phyloP scores from a whole-genome alignment of 2,797 vertebrate species.

The Margarornis squamiger region DNA sequence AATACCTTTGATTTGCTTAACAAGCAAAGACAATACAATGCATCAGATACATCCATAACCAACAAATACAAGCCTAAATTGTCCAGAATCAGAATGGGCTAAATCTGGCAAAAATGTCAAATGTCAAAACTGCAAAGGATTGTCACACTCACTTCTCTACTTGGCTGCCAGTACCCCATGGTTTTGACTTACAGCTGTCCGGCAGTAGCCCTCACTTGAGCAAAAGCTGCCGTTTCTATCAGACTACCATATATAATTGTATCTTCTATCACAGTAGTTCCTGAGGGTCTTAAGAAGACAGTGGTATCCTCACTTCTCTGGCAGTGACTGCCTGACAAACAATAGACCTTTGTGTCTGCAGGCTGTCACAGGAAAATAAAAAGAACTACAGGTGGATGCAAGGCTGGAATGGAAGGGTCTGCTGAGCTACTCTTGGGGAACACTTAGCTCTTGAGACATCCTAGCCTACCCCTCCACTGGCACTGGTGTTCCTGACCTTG shows the following conservation, averaged over 20 bases:
- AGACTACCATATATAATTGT: not conserved
- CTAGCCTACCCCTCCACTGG: not conserved
- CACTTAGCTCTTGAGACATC: not conserved
- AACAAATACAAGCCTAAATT: not conserved
- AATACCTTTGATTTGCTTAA: not conserved
- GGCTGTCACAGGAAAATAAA: not conserved
- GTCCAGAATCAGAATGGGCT: not conserved
- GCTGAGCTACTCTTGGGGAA: not conserved
- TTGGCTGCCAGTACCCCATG: not conserved
- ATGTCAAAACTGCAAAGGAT: not conserved
- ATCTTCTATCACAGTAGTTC: not conserved
- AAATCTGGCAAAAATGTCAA: not conserved
- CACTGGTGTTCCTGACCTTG: not conserved
- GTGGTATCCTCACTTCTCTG: not conserved
- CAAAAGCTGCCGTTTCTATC: not conserved
- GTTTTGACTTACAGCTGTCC: not conserved
- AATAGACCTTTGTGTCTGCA: not conserved
- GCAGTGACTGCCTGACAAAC: not conserved
- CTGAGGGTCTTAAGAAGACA: not conserved
- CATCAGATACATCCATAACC: not conserved
- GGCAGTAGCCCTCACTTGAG: not conserved
- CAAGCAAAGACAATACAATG: not conserved
- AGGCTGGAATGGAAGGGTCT: not conserved
- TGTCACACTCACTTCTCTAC: not conserved
- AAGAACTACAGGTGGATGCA: not conserved